Percentiles rank a stretch among this genome's conserved stretches.
phyloP scores from a whole-genome alignment of 2,797 vertebrate genomes.

The Xiphophorus birchmanni region DNA sequence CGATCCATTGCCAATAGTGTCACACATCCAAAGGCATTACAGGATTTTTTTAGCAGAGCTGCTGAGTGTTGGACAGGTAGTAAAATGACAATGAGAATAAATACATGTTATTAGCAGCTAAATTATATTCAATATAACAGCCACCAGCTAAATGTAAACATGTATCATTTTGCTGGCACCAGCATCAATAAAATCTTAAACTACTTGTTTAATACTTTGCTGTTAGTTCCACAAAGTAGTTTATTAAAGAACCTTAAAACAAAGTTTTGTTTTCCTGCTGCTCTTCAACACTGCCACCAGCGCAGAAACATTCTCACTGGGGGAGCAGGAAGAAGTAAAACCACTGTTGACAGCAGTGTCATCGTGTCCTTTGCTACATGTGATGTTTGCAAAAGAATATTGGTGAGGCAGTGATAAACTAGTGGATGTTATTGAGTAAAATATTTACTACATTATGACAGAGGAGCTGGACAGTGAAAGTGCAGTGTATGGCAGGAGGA shows the following conservation, averaged over 20 bases:
- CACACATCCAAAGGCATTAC: not conserved
- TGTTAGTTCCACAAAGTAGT: not conserved
- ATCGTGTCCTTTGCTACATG: constrained; percentile 42
- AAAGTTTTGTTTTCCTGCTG: constrained; percentile 27
- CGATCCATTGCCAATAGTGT: not conserved
- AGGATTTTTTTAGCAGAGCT: not conserved
- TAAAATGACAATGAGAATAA: not conserved
- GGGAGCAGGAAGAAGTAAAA: constrained; percentile 44
- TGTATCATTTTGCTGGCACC: not conserved
- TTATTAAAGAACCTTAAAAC: constrained; percentile 31
- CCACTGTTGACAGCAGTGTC: constrained; percentile 42
- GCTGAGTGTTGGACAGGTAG: not conserved
- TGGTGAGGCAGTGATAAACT: constrained; percentile 25
- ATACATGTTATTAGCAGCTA: not conserved
- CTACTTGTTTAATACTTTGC: not conserved
- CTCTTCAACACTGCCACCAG: constrained; percentile 21
- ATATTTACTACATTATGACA: constrained; percentile 37
- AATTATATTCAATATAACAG: not conserved
- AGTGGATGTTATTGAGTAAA: constrained; percentile 48
- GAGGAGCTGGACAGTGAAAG: constrained; percentile 26
- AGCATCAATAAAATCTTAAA: not conserved
- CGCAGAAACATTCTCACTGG: constrained; percentile 43
- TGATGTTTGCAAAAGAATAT: constrained; percentile 39
- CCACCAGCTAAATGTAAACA: not conserved
- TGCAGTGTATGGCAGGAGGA: constrained; percentile 11